Conservation (phyloP, 2,113 vertebrate genomes). For the Atractosteus spatula region DNA sequence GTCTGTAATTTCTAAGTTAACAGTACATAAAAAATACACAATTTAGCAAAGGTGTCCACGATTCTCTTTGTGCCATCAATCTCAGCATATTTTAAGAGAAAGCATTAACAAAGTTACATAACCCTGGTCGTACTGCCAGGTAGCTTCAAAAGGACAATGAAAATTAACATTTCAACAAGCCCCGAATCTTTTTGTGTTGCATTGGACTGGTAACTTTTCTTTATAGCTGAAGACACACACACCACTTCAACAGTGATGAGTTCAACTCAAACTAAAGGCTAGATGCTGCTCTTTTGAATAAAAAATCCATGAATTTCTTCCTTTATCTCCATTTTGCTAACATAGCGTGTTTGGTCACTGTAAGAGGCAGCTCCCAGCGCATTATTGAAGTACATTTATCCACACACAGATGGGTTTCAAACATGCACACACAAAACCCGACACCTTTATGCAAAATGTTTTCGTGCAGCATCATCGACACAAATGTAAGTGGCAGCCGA, state of each 20-base stretch:
- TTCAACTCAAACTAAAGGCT: slow-evolving; percentile 36
- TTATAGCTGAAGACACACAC: background rate
- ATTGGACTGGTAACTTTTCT: background rate
- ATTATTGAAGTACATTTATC: slow-evolving; percentile 8
- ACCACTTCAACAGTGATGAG: slow-evolving; percentile 27
- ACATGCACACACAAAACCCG: slow-evolving; percentile 29
- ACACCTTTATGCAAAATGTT: slow-evolving; percentile 39
- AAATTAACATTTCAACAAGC: background rate
- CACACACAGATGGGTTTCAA: slow-evolving; percentile 14
- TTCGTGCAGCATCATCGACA: slow-evolving; percentile 36
- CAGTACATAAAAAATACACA: background rate
- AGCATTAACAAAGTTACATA: no score
- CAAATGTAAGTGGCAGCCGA: slow-evolving; percentile 51
- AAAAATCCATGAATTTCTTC: background rate
- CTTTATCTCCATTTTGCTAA: no score
- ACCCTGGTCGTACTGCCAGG: no score
- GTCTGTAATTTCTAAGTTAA: no score
- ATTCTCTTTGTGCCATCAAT: no score
- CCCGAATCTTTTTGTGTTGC: background rate
- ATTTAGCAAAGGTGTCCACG: no score
- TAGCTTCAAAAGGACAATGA: background rate
- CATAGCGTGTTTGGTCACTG: slow-evolving; percentile 21
- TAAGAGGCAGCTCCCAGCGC: slow-evolving; percentile 14
- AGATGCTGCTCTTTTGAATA: slow-evolving; percentile 30
- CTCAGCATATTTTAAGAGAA: no score